Conservation (phyloP, 2,888 invertebrate species). For the Lucinisca nassula region DNA sequence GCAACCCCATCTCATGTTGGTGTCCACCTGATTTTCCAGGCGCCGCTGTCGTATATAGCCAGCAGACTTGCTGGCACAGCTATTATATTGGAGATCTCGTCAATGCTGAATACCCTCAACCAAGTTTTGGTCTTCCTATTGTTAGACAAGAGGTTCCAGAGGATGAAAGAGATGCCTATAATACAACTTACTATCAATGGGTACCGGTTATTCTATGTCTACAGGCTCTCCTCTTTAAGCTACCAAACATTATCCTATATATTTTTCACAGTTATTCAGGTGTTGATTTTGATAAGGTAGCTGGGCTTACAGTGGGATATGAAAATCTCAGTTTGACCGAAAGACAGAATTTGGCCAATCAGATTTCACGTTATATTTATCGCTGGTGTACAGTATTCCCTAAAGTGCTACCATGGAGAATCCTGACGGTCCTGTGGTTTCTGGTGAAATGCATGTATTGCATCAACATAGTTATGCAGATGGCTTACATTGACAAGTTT, state of each 20-base stretch:
- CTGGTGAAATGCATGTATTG: constrained; percentile 55
- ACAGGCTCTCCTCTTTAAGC: constrained; percentile 64
- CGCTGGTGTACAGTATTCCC: constrained; percentile 51
- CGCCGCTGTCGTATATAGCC: background rate
- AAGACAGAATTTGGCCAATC: constrained; percentile 37
- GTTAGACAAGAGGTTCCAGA: background rate
- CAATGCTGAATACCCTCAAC: background rate
- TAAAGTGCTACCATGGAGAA: constrained; percentile 61
- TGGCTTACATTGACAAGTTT: constrained; percentile 29
- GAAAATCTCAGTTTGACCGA: constrained; percentile 44
- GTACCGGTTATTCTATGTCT: constrained; percentile 56
- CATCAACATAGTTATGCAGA: constrained; percentile 44
- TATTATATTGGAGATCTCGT: constrained; percentile 19
- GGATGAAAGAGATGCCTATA: background rate
- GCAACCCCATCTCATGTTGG: constrained; percentile 51
- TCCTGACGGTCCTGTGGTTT: constrained; percentile 49
- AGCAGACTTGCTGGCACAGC: constrained; percentile 50
- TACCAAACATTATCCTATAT: constrained; percentile 59
- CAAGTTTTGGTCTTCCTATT: background rate
- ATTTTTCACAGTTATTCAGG: constrained; percentile 54
- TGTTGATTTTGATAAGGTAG: constrained; percentile 55
- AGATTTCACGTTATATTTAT: constrained; percentile 56
- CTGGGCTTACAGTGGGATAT: constrained; percentile 52
- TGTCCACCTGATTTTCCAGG: constrained; percentile 41
- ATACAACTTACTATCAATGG: constrained; percentile 54